Evolutionary conservation across 2,888 invertebrate genomes (phyloP), one percentile per base, ranked within the genome.

Genomic region (Harpagoxenus sublaevis): DNA sequence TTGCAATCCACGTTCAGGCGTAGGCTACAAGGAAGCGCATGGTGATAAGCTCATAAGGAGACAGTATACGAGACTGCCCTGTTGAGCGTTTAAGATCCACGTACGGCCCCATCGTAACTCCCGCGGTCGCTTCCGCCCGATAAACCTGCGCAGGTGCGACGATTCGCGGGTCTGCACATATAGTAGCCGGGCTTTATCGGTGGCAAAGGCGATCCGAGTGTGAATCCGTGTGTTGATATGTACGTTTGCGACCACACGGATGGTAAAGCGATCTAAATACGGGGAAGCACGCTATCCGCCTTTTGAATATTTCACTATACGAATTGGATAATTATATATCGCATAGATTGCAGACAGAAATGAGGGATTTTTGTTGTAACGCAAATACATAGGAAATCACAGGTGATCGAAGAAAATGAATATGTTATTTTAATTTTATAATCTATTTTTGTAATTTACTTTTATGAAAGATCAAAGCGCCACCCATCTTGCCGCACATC

Each of bases 121-220:
- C 62, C 86, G 86, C 77, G 81, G 84, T 82, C 90, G 81, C 86
- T 90, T 91, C 91, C 90, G 91, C 71, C 88, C 86, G 91, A 90
- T 90, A 90, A 89, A 90, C 83, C 86, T 87, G 91, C 87, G 86
- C 91, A 91, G 91, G 90, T 88, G 91, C 88, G 88, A 91, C 90
- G 89, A 89, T 90, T 90, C 90, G 87, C 87, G 84, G 87, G 65
- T 84, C 86, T 87, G 88, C 90, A 88, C 91, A 88, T 86, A 78
- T 78, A 63, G 45, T 88, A 81, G 85, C 78, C 81, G 83, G 82
- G 83, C 85, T 89, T 90, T 91, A 90, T 89, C 89, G 78, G 31
- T 73, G 65, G 62, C 75, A 68, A 88, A 90, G 88, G 87, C 88
- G 85, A 90, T 88, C 79, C 84, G 18, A 5, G 18, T 28, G n/a